A percentile compares a stretch with the other conserved stretches of the same genome.
Evolutionary conservation across 1,140 invertebrate genomes (phyloP).

Genomic region (Phymorhynchus buccinoides): DNA sequence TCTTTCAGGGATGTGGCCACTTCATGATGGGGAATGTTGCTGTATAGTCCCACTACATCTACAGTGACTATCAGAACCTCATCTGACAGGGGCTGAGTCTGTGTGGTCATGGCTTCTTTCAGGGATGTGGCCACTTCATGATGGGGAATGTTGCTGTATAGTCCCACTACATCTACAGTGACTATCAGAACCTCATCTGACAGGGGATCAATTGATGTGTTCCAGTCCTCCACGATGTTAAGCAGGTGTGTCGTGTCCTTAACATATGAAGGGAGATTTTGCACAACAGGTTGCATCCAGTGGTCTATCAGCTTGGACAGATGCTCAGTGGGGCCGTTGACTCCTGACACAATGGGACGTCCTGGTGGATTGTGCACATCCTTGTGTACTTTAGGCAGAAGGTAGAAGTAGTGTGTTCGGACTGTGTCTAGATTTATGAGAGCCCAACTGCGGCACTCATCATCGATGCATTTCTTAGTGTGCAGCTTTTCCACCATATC

Average conservation of each 20-base stretch:
- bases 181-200: not conserved
- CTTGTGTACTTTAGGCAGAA: too few relatives aligned
- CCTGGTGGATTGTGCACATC: not conserved
- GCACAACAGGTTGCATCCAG: not conserved
- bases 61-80: not conserved
- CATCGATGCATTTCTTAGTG: not conserved
- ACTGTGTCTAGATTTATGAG: not conserved
- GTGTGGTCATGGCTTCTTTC: too few relatives aligned
- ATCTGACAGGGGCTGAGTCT: too few relatives aligned
- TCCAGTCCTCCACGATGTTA: not conserved
- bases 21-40: not conserved
- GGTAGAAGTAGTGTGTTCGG: not conserved
- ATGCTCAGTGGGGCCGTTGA: not conserved
- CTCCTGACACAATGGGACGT: not conserved
- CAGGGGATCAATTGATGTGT: not conserved
- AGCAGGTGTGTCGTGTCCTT: not conserved
- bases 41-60: not conserved
- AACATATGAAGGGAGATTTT: not conserved
- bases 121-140: too few relatives aligned
- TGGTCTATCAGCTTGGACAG: not conserved
- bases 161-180: too few relatives aligned
- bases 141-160: too few relatives aligned
- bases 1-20: too few relatives aligned
- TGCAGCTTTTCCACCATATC: not conserved
- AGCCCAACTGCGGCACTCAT: not conserved